Evolutionary conservation across 2,888 invertebrate genomes (phyloP).

Genomic region (Leucozona laternaria): DNA sequence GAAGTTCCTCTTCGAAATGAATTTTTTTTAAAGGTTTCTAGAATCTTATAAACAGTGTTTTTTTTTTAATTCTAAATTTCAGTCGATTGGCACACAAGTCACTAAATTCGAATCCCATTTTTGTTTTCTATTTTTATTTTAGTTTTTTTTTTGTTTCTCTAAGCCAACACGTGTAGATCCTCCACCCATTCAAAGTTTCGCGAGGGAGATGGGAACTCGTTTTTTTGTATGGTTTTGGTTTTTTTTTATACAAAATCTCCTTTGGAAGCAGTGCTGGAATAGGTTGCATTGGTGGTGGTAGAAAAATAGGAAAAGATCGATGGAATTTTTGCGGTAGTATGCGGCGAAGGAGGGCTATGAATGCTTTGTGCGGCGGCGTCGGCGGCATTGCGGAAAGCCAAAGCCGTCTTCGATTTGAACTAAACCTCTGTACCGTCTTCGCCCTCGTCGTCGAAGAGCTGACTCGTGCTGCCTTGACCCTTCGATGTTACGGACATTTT

Average conservation of each 20-base stretch:
- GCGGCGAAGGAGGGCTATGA: slow-evolving; percentile 65
- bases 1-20: slow-evolving; percentile 22
- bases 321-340: slow-evolving; percentile 63
- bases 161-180: slow-evolving; percentile 50
- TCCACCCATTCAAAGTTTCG: slow-evolving; percentile 47
- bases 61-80: slow-evolving; percentile 77
- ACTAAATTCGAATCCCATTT: slow-evolving; percentile 78
- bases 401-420: slow-evolving; percentile 78
- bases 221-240: slow-evolving; percentile 10
- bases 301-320: slow-evolving; percentile 72
- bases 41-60: slow-evolving; percentile 62
- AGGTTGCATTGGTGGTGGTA: slow-evolving; percentile 54
- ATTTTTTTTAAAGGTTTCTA: slow-evolving; percentile 33
- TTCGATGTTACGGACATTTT: slow-evolving; percentile 86
- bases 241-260: slow-evolving; percentile 66
- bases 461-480: slow-evolving; percentile 86
- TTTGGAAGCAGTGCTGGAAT: slow-evolving; percentile 51
- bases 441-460: slow-evolving; percentile 93
- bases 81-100: slow-evolving; percentile 84
- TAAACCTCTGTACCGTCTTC: slow-evolving; percentile 95
- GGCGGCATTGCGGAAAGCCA: slow-evolving; percentile 18
- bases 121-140: no score
- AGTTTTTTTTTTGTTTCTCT: slow-evolving; percentile 45
- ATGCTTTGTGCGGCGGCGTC: slow-evolving; percentile 52
- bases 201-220: slow-evolving; percentile 45